phyloP scores from a whole-genome alignment of 2,797 vertebrate species.

The Cephalopachus bancanus region DNA sequence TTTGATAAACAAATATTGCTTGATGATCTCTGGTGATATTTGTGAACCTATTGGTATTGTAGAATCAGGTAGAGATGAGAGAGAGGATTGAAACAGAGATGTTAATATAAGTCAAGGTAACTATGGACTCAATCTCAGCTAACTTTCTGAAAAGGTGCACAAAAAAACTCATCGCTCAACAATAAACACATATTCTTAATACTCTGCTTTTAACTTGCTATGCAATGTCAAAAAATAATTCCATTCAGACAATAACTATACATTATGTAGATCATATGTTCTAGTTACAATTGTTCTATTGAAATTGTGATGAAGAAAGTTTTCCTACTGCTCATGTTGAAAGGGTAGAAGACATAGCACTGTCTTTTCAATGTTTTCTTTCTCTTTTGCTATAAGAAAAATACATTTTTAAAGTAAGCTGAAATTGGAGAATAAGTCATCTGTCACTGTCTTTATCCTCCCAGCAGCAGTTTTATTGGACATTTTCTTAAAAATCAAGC shows the following conservation, averaged over 20 bases:
- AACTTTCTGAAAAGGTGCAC: not conserved
- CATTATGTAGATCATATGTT: not conserved
- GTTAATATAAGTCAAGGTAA: not conserved
- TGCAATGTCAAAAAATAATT: not conserved
- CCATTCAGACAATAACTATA: not conserved
- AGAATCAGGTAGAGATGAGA: not conserved
- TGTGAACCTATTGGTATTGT: not conserved
- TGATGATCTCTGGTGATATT: not conserved
- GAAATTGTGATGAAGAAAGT: not conserved
- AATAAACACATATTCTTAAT: not conserved
- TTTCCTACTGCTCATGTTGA: not conserved
- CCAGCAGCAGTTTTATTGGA: slow-evolving; percentile 56
- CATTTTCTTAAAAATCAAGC: slow-evolving; percentile 60
- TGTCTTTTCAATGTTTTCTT: not conserved
- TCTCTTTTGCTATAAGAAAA: slow-evolving; percentile 51
- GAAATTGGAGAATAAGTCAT: slow-evolving; percentile 45
- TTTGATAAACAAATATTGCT: not conserved
- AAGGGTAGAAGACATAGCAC: not conserved
- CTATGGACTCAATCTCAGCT: not conserved
- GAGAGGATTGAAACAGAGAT: not conserved
- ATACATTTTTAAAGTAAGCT: slow-evolving; percentile 40
- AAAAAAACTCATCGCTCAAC: not conserved
- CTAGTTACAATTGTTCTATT: not conserved
- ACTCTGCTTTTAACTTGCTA: not conserved
- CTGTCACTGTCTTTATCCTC: slow-evolving; percentile 48